Percentiles rank a stretch among this genome's conserved stretches.
Evolutionary conservation across 2,797 vertebrate genomes (phyloP).

Genomic region (Platyrinchus mystaceus): DNA sequence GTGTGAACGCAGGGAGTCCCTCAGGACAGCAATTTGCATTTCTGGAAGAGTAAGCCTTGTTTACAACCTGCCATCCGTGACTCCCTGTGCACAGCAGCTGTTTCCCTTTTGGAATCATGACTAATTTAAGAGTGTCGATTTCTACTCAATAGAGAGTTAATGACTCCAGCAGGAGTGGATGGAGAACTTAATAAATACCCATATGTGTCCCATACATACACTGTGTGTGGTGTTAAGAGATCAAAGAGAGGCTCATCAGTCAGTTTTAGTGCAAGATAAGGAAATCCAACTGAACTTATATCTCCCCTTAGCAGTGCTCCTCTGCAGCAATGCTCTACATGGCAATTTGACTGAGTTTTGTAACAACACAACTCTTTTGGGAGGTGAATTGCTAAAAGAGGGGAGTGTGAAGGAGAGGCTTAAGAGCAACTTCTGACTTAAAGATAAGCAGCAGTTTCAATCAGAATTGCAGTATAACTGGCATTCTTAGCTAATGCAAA

Average conservation of each 20-base stretch:
- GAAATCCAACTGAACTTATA: neutral
- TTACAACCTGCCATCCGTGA: neutral
- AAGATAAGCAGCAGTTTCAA: neutral
- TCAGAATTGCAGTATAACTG: neutral
- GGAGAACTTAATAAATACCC: neutral
- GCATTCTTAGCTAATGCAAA: neutral
- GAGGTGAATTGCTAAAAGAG: neutral
- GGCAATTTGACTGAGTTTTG: neutral
- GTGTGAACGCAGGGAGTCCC: neutral
- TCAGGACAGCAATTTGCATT: neutral
- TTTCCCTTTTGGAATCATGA: constrained; percentile 40
- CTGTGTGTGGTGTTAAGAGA: neutral
- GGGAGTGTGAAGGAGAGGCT: neutral
- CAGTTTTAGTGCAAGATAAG: neutral
- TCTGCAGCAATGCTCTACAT: neutral
- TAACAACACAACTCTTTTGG: neutral
- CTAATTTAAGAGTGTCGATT: constrained; percentile 4
- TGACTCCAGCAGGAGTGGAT: neutral
- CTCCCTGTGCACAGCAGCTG: neutral
- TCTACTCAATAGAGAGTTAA: constrained; percentile 27
- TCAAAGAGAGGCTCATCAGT: neutral
- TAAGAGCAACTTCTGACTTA: neutral
- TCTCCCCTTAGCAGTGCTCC: neutral
- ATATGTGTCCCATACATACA: neutral
- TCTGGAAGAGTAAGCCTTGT: constrained; percentile 24